phyloP scores from a whole-genome alignment of 2,113 vertebrate species.

The Hiodon tergisus region DNA sequence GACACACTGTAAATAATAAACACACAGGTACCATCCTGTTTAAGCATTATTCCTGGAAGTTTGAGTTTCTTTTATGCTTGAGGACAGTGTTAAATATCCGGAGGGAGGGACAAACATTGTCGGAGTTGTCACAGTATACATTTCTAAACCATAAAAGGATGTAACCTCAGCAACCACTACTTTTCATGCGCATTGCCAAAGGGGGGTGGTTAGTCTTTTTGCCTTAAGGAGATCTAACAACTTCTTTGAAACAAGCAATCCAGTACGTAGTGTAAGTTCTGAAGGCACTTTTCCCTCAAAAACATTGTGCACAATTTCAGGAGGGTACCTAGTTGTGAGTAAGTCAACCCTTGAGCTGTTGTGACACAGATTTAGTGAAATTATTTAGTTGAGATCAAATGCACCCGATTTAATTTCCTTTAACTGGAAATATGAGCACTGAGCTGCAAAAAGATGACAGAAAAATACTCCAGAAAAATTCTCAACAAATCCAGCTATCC shows the following conservation, averaged over 20 bases:
- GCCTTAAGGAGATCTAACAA: conserved; percentile 5
- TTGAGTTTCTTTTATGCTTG: too few species aligned
- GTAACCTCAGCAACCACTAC: conserved; percentile 10
- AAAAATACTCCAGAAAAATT: conserved; percentile 27
- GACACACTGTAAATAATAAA: too few species aligned
- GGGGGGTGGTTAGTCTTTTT: conserved; percentile 18
- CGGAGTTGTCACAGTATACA: neutral
- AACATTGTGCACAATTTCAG: conserved; percentile 27
- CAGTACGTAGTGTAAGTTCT: conserved; percentile 12
- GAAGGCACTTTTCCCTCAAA: conserved; percentile 21
- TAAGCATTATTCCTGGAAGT: too few species aligned
- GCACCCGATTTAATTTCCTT: conserved; percentile 32
- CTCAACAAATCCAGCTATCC: conserved; percentile 28
- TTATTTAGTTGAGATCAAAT: conserved; percentile 29
- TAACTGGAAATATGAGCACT: conserved; percentile 29
- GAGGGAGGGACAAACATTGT: too few species aligned
- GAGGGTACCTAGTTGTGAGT: conserved; percentile 18
- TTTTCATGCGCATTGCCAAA: conserved; percentile 23
- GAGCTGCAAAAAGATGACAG: conserved; percentile 36
- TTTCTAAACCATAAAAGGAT: conserved; percentile 14
- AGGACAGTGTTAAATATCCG: too few species aligned
- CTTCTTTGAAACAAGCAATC: conserved; percentile 19
- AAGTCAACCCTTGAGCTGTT: conserved; percentile 25
- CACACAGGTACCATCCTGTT: too few species aligned
- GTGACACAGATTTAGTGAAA: conserved; percentile 27